These are phyloP conservation scores for Alca torda DNA, from an alignment of 2,797 vertebrate species.

Conservation along the genomic window DNA sequence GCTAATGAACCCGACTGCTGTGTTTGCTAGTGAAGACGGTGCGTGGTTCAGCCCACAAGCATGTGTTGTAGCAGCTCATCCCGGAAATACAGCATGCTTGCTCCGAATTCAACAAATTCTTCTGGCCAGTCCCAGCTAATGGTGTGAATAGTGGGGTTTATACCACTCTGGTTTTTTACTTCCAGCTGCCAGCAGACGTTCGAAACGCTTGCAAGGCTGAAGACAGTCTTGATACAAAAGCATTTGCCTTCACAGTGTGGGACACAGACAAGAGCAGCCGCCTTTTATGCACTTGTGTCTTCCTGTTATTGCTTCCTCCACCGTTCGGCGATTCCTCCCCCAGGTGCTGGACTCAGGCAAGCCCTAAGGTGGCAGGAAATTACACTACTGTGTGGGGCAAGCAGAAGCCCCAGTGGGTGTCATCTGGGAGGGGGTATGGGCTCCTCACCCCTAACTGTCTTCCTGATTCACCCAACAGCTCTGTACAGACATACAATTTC, in stretches of 20 bases:
- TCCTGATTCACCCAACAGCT: background rate
- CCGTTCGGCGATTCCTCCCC: background rate
- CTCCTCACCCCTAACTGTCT: background rate
- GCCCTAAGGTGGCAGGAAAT: background rate
- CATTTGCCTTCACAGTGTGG: background rate
- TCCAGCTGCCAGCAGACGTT: background rate
- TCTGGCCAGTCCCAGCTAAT: background rate
- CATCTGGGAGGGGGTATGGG: background rate
- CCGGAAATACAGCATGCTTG: background rate
- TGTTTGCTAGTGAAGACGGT: background rate
- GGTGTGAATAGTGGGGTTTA: background rate
- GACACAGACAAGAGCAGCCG: background rate
- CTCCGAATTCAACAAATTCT: background rate
- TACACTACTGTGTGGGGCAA: background rate
- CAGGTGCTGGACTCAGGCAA: background rate
- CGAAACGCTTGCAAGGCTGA: background rate
- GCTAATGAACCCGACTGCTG: background rate
- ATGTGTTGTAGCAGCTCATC: background rate
- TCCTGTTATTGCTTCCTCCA: background rate
- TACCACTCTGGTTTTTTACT: background rate
- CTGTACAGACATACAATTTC: background rate
- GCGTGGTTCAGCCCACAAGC: background rate
- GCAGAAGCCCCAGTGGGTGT: background rate
- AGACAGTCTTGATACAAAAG: background rate
- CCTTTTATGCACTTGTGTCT: background rate